Evolutionary conservation across 2,113 vertebrate species (phyloP), one percentile per base, ranked within the genome.

Genomic region (Menidia beryllina): DNA sequence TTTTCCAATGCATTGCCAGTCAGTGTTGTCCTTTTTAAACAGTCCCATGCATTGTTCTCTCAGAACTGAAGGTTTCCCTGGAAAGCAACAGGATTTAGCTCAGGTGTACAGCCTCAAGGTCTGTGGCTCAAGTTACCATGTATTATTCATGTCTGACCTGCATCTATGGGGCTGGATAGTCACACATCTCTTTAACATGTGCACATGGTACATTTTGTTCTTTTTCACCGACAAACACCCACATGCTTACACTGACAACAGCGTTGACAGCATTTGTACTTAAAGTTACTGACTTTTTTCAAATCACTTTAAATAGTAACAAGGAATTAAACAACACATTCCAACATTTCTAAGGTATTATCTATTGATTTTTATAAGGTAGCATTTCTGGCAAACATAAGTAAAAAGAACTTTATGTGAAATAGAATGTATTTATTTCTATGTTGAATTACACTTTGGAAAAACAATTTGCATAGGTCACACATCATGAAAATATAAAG

Each of bases 121-220:
- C 30, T 62, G 0, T n/a, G 19, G 63, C 65, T 87, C 77, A 72
- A 54, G 48, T 89, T 75, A 79, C 82, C 30, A 52, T 81, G 41
- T 50, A 17, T 75, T 70, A 68, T 86, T 75, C n/a, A 83, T 49
- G 36, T 9, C 1, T 50, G 38, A 2, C 36, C 12, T 50, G n/a
- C 55, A 64, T 57, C 6, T n/a, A n/a, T n/a, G n/a, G n/a, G n/a
- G n/a, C n/a, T n/a, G n/a, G n/a, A n/a, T n/a, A n/a, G n/a, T n/a
- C n/a, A n/a, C n/a, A n/a, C n/a, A n/a, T n/a, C n/a, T n/a, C n/a
- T n/a, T n/a, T n/a, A n/a, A 14, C n/a, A 56, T 14, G 4, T 60
- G 6, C 49, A 21, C 49, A 4, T 15, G 2, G 1, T 6, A 25
- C n/a, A 23, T 49, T 26, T 0, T 34, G 11, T 63, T 14, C 23